Evolutionary conservation across 2,888 invertebrate species (phyloP).

Genomic region (Saturnia japonica): DNA sequence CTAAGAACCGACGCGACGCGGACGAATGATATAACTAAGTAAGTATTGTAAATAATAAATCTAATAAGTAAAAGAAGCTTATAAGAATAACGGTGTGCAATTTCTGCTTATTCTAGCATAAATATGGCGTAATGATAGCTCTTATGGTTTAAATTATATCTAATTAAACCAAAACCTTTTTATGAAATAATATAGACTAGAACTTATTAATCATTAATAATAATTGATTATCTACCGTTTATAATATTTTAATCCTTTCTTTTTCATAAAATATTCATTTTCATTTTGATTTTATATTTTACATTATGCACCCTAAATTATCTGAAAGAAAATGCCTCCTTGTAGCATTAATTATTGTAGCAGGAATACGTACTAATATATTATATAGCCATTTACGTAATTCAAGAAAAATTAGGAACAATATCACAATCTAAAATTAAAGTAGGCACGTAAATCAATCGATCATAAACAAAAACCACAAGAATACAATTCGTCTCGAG

Average conservation of each 20-base stretch:
- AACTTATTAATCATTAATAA: too few species aligned
- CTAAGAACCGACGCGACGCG: not conserved
- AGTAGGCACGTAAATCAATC: not conserved
- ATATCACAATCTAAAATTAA: not conserved
- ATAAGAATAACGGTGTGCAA: not conserved
- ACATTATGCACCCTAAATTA: not conserved
- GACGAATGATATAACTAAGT: not conserved
- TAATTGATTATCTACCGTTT: too few species aligned
- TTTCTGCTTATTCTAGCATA: not conserved
- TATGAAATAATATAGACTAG: too few species aligned
- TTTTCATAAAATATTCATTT: too few species aligned
- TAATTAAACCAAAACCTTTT: too few species aligned
- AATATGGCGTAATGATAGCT: not conserved
- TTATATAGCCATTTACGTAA: not conserved
- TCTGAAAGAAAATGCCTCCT: not conserved
- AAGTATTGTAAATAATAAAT: not conserved
- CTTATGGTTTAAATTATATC: too few species aligned
- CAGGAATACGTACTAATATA: not conserved
- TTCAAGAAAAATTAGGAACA: not conserved
- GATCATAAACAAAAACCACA: slow-evolving; percentile 33
- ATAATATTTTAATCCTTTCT: too few species aligned
- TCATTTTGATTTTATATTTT: too few species aligned
- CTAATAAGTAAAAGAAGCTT: not conserved
- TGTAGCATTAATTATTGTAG: not conserved
- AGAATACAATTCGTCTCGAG: slow-evolving; percentile 46